Conservation (phyloP, 2,113 vertebrate genomes). For the Actinemys pallida region DNA sequence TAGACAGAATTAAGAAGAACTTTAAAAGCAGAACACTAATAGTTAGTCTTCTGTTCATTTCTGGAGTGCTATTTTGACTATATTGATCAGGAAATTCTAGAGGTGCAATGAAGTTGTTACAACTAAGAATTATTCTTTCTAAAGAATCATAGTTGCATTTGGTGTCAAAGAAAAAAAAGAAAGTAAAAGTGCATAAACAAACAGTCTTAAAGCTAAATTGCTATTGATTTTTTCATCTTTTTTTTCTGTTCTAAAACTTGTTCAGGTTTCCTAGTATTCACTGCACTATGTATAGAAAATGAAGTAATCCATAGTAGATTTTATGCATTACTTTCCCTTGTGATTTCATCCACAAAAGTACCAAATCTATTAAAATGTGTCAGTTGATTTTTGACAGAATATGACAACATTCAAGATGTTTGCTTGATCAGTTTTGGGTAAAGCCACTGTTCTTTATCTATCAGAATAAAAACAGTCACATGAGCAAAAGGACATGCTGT, state of each 20-base stretch:
- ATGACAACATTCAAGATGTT: constrained; percentile 12
- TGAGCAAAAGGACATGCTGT: constrained; percentile 21
- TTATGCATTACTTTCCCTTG: background rate
- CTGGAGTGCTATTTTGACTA: background rate
- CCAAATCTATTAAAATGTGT: background rate
- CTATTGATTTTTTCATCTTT: background rate
- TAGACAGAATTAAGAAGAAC: background rate
- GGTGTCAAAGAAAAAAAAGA: background rate
- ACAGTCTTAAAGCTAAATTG: background rate
- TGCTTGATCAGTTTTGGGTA: background rate
- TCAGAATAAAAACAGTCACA: constrained; percentile 7
- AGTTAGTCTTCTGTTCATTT: background rate
- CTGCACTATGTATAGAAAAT: background rate
- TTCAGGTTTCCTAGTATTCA: background rate
- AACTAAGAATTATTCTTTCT: background rate
- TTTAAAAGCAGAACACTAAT: background rate
- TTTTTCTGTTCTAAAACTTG: background rate
- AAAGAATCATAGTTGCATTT: background rate
- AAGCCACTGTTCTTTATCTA: constrained; percentile 1
- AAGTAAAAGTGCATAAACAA: background rate
- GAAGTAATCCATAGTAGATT: background rate
- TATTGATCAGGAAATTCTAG: background rate
- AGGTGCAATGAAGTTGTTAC: background rate
- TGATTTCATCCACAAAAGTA: constrained; percentile 4
- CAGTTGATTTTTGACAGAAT: background rate